phyloP scores from a whole-genome alignment of 2,113 vertebrate species.

The Embiotoca jacksoni region DNA sequence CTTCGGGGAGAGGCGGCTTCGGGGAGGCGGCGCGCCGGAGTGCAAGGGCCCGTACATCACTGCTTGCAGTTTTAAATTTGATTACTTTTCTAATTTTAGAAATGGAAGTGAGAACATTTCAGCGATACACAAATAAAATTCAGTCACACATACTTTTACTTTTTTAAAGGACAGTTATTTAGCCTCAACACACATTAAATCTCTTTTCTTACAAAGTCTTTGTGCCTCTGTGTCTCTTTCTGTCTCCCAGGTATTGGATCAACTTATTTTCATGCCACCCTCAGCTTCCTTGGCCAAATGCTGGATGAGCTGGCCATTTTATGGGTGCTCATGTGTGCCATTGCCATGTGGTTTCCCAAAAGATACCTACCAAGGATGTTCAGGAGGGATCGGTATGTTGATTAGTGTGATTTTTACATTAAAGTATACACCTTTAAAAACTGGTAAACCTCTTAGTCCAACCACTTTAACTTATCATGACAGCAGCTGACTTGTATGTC shows the following conservation, averaged over 20 bases:
- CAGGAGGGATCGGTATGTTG: constrained; percentile 91
- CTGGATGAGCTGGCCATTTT: constrained; percentile 96
- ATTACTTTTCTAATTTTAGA: no score
- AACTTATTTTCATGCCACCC: constrained; percentile 96
- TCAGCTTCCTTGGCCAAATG: constrained; percentile 99
- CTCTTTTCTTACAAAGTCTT: not conserved
- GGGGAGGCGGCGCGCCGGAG: no score
- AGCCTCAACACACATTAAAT: not conserved
- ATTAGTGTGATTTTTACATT: not conserved
- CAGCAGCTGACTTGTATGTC: not conserved
- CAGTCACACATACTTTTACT: not conserved
- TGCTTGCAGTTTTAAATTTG: no score
- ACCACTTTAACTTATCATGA: not conserved
- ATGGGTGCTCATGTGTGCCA: constrained; percentile 98
- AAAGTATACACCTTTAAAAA: no score
- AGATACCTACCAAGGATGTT: constrained; percentile 95
- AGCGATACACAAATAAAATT: no score
- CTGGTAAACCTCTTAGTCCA: not conserved
- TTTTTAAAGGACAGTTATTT: not conserved
- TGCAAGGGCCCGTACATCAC: no score
- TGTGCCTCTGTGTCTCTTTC: constrained; percentile 29
- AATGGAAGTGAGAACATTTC: no score
- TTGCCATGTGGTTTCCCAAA: constrained; percentile 98
- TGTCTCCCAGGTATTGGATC: constrained; percentile 92
- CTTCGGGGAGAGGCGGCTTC: no score